Percentiles rank a stretch among this genome's conserved stretches.
Conservation (phyloP, 2,888 invertebrate species). For the Onchidella celtica region DNA sequence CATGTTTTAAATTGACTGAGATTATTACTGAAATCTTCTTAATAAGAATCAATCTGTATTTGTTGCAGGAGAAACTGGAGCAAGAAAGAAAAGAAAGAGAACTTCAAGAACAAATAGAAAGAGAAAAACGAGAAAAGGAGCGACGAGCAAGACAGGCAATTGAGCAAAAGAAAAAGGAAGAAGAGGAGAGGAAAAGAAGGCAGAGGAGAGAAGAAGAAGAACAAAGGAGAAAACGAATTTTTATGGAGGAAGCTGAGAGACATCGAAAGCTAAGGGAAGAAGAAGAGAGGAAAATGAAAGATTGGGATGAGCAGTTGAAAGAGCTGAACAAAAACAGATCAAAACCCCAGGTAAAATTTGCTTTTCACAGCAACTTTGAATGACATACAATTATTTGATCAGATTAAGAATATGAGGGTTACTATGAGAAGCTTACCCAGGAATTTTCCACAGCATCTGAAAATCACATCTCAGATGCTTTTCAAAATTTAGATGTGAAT, state of each 20-base stretch:
- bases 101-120: conserved; percentile 54
- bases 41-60: background rate
- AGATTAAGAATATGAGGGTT: background rate
- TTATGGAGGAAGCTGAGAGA: conserved; percentile 32
- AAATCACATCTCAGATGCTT: too few species aligned
- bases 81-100: conserved; percentile 56
- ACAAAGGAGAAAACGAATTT: conserved; percentile 42
- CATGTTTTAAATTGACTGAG: too few species aligned
- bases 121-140: conserved; percentile 38
- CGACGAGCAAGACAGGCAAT: conserved; percentile 42
- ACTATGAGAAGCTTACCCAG: background rate
- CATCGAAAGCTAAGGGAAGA: conserved; percentile 33
- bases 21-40: too few species aligned
- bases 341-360: conserved; percentile 47
- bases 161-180: conserved; percentile 52
- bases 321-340: conserved; percentile 50
- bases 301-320: conserved; percentile 53
- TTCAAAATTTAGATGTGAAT: too few species aligned
- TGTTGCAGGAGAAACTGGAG: conserved; percentile 61
- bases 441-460: background rate
- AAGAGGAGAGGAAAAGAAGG: conserved; percentile 56
- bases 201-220: conserved; percentile 35
- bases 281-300: conserved; percentile 36
- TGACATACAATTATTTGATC: too few species aligned
- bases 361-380: too few species aligned